Base-by-base conservation (phyloP, 2,888 invertebrate species). In the Caenorhabditis sp. region DNA sequence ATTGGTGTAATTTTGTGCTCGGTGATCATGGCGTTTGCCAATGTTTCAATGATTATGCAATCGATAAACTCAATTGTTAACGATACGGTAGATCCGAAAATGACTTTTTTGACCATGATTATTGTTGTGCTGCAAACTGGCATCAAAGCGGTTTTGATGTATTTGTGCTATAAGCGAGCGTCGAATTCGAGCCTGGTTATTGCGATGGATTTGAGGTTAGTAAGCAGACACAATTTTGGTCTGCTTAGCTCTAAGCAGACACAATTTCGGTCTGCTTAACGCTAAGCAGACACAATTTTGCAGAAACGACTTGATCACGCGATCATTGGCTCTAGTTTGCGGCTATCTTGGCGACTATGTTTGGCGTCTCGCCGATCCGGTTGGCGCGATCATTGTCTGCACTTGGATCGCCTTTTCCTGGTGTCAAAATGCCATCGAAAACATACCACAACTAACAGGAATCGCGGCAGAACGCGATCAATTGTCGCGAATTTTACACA, bases 301-400 rank as follows among this genome's bases (percentile, higher is more conserved):
- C 55, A 60, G 60, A 36, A 74, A 74, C 31, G 73, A 74, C 50
- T 53, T 74, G 21, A 51, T 74, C 31, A 74, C 73, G 0, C 24
- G 73, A 19, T 70, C 84, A 24, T 85, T 88, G 0, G 90, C 90
- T 6, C 76, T 90, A 12, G 68, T 87, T 10, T 89, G 89, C 71
- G 90, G 89, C 23, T 88, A 88, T 66, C 79, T 90, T 31, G 89
- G 87, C 14, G 82, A 82, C 59, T 68, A 77, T 21, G 79, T 76
- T 55, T 89, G 89, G 83, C 83, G 84, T 19, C 89, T 86, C 69
- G 86, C 89, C 2, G 90, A 90, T 78, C 90, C 90, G 3, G 74
- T 88, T 21, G 90, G 90, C 19, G 90, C 90, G 27, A 88, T 90
- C 6, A 53, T 88, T 2, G 84, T 86, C 6, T 84, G 85, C 54